Evolutionary conservation across 2,113 vertebrate species (phyloP).

Genomic region (Cyprinodon tularosa): DNA sequence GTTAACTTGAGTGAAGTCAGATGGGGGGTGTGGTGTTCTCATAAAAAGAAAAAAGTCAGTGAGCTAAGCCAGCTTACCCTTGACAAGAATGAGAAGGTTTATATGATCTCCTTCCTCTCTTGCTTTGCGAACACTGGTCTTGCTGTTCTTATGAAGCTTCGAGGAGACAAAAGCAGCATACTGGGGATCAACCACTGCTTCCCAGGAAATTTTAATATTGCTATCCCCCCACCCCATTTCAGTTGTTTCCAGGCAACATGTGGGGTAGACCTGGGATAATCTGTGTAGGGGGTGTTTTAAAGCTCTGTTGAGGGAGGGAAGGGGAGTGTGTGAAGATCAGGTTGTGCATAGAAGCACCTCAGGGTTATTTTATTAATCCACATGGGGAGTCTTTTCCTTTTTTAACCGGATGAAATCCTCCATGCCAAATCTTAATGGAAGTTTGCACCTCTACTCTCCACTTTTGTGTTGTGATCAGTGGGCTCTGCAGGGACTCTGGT

Average conservation of each 20-base stretch:
- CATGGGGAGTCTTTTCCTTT: conserved; percentile 72
- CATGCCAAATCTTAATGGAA: conserved; percentile 61
- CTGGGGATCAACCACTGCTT: conserved; percentile 62
- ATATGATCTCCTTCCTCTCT: conserved; percentile 40
- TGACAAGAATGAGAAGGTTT: conserved; percentile 66
- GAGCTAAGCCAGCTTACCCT: conserved; percentile 60
- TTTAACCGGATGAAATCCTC: conserved; percentile 59
- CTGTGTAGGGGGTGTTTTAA: conserved; percentile 30
- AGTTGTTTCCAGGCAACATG: conserved; percentile 77
- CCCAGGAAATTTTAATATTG: conserved; percentile 78
- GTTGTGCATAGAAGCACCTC: conserved; percentile 55
- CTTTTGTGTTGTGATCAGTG: conserved; percentile 76
- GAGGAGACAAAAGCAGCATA: conserved; percentile 55
- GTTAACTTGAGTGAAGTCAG: background rate
- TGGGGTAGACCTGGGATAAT: conserved; percentile 62
- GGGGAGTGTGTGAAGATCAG: conserved; percentile 45
- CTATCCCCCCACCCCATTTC: conserved; percentile 57
- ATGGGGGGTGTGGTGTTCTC: conserved; percentile 4
- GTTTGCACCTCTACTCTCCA: conserved; percentile 68
- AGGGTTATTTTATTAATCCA: conserved; percentile 81
- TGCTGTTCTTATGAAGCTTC: conserved; percentile 57
- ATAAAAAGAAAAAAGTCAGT: conserved; percentile 51
- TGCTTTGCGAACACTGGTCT: conserved; percentile 8
- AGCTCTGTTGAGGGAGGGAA: conserved; percentile 29
- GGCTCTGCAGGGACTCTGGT: conserved; percentile 68